Evolutionary conservation across 2,113 vertebrate genomes (phyloP).

Genomic region (Brachionichthys hirsutus): DNA sequence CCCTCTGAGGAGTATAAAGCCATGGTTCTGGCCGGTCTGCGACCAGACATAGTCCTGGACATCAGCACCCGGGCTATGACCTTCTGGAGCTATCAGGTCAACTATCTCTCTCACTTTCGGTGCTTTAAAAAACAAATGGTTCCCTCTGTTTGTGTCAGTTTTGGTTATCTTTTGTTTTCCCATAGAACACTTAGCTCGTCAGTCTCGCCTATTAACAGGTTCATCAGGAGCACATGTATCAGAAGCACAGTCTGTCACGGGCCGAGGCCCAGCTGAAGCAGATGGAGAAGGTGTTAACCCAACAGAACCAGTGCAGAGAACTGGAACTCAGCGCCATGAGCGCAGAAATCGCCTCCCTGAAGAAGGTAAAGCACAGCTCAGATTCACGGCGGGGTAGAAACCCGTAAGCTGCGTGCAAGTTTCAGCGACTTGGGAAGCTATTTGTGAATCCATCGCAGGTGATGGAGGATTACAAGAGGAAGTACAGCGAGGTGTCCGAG

Average conservation of each 20-base stretch:
- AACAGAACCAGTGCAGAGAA: slow-evolving; percentile 87
- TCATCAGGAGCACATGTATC: slow-evolving; percentile 86
- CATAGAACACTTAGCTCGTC: not conserved
- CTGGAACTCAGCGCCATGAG: slow-evolving; percentile 82
- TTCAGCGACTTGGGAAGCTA: too few species aligned
- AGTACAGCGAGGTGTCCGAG: slow-evolving; percentile 88
- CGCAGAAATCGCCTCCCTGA: slow-evolving; percentile 84
- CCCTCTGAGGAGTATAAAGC: slow-evolving; percentile 89
- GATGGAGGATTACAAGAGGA: slow-evolving; percentile 89
- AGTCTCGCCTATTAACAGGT: slow-evolving; percentile 67
- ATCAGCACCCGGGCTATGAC: slow-evolving; percentile 84
- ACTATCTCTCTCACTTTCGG: not conserved
- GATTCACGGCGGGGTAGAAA: too few species aligned
- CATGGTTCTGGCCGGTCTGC: slow-evolving; percentile 85
- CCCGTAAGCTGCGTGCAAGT: not conserved
- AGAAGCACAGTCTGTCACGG: slow-evolving; percentile 85
- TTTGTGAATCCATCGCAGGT: slow-evolving; percentile 53
- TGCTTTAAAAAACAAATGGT: not conserved
- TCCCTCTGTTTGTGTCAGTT: not conserved
- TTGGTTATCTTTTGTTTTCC: not conserved
- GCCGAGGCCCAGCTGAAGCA: slow-evolving; percentile 83
- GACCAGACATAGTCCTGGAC: slow-evolving; percentile 85
- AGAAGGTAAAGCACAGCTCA: slow-evolving; percentile 74
- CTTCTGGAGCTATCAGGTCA: slow-evolving; percentile 91
- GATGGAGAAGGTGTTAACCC: slow-evolving; percentile 85